phyloP scores from a whole-genome alignment of 1,140 invertebrate species.

The Aleiodes sp. region DNA sequence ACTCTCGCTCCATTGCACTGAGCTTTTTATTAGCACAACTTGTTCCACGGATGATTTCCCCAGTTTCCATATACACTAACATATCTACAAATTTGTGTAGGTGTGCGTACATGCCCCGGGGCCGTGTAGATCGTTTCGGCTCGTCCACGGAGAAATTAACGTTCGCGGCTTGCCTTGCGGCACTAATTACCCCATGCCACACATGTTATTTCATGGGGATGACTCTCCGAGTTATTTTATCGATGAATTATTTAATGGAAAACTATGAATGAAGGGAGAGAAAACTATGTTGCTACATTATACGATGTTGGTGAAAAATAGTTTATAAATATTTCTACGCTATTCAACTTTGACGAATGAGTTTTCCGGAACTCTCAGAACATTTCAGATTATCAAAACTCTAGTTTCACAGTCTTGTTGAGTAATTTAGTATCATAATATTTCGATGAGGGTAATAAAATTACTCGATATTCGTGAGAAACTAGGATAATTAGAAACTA shows the following conservation, averaged over 20 bases:
- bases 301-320: not conserved
- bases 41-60: conserved; percentile 28
- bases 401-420: too few species aligned
- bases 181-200: conserved; percentile 26
- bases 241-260: not conserved
- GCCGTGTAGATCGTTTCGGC: conserved; percentile 22
- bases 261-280: not conserved
- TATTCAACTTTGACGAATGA: too few species aligned
- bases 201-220: conserved; percentile 5
- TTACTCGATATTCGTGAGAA: not conserved
- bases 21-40: conserved; percentile 19
- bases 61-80: conserved; percentile 23
- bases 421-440: too few species aligned
- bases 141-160: conserved; percentile 33
- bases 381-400: too few species aligned
- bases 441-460: too few species aligned
- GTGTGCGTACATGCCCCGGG: conserved; percentile 19
- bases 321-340: too few species aligned
- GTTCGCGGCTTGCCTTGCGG: conserved; percentile 30
- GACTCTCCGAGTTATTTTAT: conserved; percentile 16
- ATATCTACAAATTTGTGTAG: not conserved
- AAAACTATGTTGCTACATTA: not conserved
- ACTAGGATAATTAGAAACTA: not conserved
- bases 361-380: too few species aligned
- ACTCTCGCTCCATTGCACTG: conserved; percentile 8